A percentile compares a stretch with the other conserved stretches of the same genome.
Conservation (phyloP, 2,797 vertebrate genomes). For the Aulostomus chinensis region DNA sequence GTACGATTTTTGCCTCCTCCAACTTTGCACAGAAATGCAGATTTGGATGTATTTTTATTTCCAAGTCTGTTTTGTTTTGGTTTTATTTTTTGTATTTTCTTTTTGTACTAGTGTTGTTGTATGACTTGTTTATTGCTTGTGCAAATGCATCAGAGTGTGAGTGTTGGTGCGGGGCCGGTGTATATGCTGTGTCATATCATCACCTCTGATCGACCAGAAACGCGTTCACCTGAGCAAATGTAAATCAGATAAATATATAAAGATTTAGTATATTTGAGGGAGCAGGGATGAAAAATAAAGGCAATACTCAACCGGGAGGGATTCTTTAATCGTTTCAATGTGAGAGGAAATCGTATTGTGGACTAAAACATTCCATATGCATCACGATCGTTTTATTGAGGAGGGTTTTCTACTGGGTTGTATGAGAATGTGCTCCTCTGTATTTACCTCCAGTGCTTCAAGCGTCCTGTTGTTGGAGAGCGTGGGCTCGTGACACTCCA, state of each 20-base stretch:
- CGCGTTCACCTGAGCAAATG: conserved; percentile 30
- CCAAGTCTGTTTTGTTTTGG: conserved; percentile 44
- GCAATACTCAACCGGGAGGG: conserved; percentile 53
- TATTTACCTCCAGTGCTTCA: conserved; percentile 39
- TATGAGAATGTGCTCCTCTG: conserved; percentile 35
- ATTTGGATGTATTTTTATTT: conserved; percentile 59
- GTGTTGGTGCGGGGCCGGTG: conserved; percentile 38
- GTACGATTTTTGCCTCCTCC: conserved; percentile 30
- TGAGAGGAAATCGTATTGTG: conserved; percentile 14
- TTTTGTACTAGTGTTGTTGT: conserved; percentile 38
- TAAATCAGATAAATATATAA: conserved; percentile 25
- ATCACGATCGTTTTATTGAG: conserved; percentile 23
- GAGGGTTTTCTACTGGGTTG: conserved; percentile 36
- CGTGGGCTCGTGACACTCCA: conserved; percentile 22
- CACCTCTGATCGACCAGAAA: conserved; percentile 60
- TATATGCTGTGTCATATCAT: conserved; percentile 52
- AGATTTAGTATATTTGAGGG: conserved; percentile 41
- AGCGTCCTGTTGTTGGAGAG: background rate
- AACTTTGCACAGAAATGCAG: conserved; percentile 68
- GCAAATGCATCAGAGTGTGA: conserved; percentile 53
- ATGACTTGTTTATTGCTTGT: conserved; percentile 58
- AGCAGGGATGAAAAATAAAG: conserved; percentile 32
- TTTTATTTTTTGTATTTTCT: conserved; percentile 32
- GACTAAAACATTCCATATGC: conserved; percentile 27
- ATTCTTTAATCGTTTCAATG: conserved; percentile 28